Evolutionary conservation across 1,140 invertebrate species (phyloP), one percentile per base, ranked within the genome.

Genomic region (Eriosoma lanigerum): DNA sequence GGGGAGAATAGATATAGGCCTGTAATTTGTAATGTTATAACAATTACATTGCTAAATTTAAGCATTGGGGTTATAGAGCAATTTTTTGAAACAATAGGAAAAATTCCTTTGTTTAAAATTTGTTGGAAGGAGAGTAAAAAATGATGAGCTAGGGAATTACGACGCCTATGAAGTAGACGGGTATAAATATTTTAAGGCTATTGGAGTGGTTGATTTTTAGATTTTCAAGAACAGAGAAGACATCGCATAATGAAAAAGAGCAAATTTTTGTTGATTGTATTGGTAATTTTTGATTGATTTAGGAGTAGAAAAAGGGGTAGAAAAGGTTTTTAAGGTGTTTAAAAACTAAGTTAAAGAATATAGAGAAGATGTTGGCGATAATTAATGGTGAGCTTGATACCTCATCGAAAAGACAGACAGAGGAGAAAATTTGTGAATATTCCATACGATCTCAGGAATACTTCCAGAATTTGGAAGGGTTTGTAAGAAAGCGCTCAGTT

Each of bases 381-480:
- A 15, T 58, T 26, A 58, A 58, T 3, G 56, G 56, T 15, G 56
- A 58, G 24, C 21, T 58, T 58, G 56, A 58, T 58, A 58, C 56
- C 19, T 58, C 56, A 58, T 58, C 56, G 3, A 58, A 58, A 21
- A 58, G 56, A 10, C 19, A 19, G n/a, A 58, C 56, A 26, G 56
- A 15, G 3, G 56, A 58, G 21, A 19, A 19, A 19, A 58, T 58
- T 58, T 15, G 9, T 10, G 56, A 58, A 21, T 58, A 19, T 58
- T 58, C 10, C 21, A 15, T 58, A 26, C 9, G 56, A 19, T 58
- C 56, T 21, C 56, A 15, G 56, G 56, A 15, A 10, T 15, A 58
- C 21, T 58, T 58, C 56, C 56, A 58, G 56, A 58, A 58, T 58
- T 15, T 2, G n/a, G 56, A 58, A 19, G 56, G 56, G n/a, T 58